Conservation (phyloP, 2,797 vertebrate genomes). For the Pipistrellus nathusii region DNA sequence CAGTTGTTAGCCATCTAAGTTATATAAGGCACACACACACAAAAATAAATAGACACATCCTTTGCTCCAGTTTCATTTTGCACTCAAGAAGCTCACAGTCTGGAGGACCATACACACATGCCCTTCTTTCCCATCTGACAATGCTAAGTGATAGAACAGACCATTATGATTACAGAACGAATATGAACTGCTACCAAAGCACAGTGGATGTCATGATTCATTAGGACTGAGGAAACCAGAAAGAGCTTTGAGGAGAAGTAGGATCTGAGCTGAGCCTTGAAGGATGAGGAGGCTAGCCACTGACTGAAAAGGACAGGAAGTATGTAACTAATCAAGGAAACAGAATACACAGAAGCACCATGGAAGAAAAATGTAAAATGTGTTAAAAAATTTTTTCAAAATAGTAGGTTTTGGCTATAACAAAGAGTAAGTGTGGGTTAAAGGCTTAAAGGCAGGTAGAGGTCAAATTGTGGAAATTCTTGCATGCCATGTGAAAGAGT, state of each 20-base stretch:
- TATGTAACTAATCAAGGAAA: neutral
- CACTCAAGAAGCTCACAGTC: neutral
- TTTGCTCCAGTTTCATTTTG: constrained; percentile 22
- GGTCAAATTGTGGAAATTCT: neutral
- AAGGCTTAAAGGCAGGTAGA: neutral
- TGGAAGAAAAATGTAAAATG: constrained; percentile 1
- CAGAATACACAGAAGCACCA: neutral
- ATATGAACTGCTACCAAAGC: neutral
- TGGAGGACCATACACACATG: neutral
- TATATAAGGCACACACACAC: neutral
- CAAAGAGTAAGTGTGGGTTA: neutral
- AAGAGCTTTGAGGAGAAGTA: constrained; percentile 11
- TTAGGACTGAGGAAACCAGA: neutral
- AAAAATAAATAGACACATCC: neutral
- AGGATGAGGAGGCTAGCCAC: neutral
- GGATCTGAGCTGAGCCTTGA: neutral
- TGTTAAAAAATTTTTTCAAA: neutral
- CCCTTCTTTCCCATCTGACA: neutral
- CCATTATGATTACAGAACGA: neutral
- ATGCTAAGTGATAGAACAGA: neutral
- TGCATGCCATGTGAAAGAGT: neutral
- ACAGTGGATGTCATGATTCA: neutral
- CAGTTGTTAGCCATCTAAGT: constrained; percentile 27
- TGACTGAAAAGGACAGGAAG: constrained; percentile 29
- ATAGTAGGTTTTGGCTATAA: neutral